A percentile compares a stretch with the other conserved stretches of the same genome.
Conservation (phyloP, 2,113 vertebrate species). For the Chionis minor region DNA sequence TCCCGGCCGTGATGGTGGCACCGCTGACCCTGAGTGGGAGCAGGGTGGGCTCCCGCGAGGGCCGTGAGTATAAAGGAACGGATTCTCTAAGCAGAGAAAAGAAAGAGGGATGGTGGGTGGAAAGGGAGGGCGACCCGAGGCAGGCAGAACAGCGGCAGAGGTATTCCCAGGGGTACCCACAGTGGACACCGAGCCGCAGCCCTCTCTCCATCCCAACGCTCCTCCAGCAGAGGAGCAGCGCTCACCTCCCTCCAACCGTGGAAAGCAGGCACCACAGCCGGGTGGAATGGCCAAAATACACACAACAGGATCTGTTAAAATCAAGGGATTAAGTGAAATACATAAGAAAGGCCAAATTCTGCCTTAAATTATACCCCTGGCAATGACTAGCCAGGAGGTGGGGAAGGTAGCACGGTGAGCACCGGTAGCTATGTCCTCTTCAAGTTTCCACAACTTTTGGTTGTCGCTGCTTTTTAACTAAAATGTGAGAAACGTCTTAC, state of each 20-base stretch:
- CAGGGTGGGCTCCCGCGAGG: not conserved
- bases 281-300: not conserved
- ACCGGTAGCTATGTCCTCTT: not conserved
- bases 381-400: no score
- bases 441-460: not conserved
- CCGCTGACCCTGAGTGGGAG: rapidly evolving
- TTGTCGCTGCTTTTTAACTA: not conserved
- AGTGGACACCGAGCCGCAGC: not conserved
- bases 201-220: not conserved
- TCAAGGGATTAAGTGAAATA: not conserved
- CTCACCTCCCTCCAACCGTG: not conserved
- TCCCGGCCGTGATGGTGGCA: not conserved
- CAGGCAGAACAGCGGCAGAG: not conserved
- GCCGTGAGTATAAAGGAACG: not conserved
- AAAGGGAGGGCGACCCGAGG: not conserved
- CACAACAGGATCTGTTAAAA: not conserved
- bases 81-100: not conserved
- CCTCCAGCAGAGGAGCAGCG: not conserved
- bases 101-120: not conserved
- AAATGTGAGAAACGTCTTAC: not conserved
- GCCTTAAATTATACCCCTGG: not conserved
- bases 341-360: not conserved
- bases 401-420: not conserved
- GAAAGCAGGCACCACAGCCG: not conserved
- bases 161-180: not conserved